These are phyloP conservation scores for Trialeurodes vaporariorum DNA, from an alignment of 1,140 invertebrate genomes.

Conservation along the genomic window DNA sequence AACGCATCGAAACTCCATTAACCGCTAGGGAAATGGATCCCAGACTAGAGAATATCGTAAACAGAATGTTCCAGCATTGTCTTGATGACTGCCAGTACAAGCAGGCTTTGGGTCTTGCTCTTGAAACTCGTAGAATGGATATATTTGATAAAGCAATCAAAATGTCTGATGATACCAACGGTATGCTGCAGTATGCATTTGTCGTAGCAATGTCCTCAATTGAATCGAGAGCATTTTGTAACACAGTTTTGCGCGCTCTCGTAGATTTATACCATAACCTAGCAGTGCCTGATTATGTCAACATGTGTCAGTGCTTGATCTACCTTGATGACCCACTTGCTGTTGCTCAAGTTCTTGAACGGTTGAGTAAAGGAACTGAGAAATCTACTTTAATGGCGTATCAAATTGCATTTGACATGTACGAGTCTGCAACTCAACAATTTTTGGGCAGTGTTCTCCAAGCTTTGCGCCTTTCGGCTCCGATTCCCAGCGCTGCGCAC, in stretches of 20 bases:
- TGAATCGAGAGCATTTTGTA: constrained; percentile 84
- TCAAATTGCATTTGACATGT: constrained; percentile 98
- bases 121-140: constrained; percentile 94
- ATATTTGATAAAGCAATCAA: constrained; percentile 85
- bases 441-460: constrained; percentile 82
- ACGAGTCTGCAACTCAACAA: constrained; percentile 97
- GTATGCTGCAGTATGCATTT: constrained; percentile 89
- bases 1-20: constrained; percentile 42
- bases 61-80: constrained; percentile 93
- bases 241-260: constrained; percentile 75
- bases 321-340: constrained; percentile 87
- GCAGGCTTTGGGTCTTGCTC: constrained; percentile 83
- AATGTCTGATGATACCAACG: constrained; percentile 77
- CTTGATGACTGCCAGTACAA: constrained; percentile 87
- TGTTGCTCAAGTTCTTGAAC: constrained; percentile 83
- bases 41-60: constrained; percentile 84
- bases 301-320: constrained; percentile 93
- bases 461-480: constrained; percentile 63
- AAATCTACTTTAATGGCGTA: constrained; percentile 79
- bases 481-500: constrained; percentile 62
- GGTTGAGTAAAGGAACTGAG: constrained; percentile 65
- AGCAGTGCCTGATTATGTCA: constrained; percentile 84
- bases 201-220: constrained; percentile 92
- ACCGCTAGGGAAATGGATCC: constrained; percentile 66
- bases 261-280: constrained; percentile 80